A percentile compares a stretch with the other conserved stretches of the same genome.
Evolutionary conservation across 2,797 vertebrate genomes (phyloP).

Genomic region (Serranus cabrilla): DNA sequence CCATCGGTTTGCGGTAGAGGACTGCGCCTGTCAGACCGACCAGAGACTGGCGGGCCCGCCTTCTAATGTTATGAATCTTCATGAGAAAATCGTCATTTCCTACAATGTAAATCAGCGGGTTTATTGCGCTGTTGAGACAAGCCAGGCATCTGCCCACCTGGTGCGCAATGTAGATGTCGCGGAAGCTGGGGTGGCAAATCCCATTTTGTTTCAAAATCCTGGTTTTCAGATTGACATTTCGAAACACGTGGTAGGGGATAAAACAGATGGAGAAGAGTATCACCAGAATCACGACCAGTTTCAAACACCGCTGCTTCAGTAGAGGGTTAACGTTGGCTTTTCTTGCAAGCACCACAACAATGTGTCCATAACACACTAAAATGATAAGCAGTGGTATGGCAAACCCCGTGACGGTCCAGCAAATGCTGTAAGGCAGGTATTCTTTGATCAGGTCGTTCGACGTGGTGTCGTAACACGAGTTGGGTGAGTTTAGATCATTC

Average conservation of each 20-base stretch:
- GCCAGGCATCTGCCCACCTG: conserved; percentile 87
- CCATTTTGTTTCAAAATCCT: conserved; percentile 71
- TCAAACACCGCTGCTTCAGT: conserved; percentile 84
- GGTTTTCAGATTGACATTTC: conserved; percentile 84
- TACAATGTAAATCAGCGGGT: conserved; percentile 87
- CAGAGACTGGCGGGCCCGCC: conserved; percentile 53
- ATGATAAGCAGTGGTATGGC: conserved; percentile 84
- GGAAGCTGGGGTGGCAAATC: conserved; percentile 63
- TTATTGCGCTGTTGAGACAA: conserved; percentile 87
- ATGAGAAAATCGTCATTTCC: conserved; percentile 81
- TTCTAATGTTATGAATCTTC: conserved; percentile 50
- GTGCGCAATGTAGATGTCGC: conserved; percentile 82
- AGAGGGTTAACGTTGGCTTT: conserved; percentile 74
- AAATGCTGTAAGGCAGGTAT: conserved; percentile 81
- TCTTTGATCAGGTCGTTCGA: background rate
- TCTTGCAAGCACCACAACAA: conserved; percentile 81
- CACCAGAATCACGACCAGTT: conserved; percentile 81
- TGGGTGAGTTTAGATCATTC: fast-evolving
- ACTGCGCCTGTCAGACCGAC: conserved; percentile 7
- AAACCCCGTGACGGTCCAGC: conserved; percentile 82
- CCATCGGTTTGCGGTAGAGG: conserved; percentile 35
- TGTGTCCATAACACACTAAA: conserved; percentile 83
- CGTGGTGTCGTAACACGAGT: conserved; percentile 82
- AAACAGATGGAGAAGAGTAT: conserved; percentile 88
- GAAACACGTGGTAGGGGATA: conserved; percentile 87